phyloP scores from a whole-genome alignment of 2,797 vertebrate genomes.

The Arctocebus calabarensis region DNA sequence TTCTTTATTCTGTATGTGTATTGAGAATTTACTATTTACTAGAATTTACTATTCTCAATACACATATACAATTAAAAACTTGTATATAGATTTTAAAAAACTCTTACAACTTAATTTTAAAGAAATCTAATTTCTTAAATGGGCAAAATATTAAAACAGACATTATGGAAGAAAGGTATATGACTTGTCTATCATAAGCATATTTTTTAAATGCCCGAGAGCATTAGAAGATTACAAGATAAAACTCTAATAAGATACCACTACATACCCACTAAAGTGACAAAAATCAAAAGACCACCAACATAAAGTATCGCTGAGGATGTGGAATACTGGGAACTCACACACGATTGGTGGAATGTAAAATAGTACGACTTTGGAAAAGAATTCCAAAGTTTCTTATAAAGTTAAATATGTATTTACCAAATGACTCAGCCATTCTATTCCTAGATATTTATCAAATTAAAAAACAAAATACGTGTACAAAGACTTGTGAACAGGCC shows the following conservation, averaged over 20 bases:
- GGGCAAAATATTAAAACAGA: neutral
- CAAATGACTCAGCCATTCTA: neutral
- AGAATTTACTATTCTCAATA: neutral
- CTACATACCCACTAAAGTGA: neutral
- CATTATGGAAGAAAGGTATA: neutral
- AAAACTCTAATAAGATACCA: neutral
- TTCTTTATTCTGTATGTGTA: too few relatives aligned
- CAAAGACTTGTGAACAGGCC: neutral
- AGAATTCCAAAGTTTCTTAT: neutral
- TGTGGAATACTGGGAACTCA: neutral
- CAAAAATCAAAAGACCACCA: neutral
- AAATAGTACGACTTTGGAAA: neutral
- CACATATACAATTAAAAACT: neutral
- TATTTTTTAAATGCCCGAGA: neutral
- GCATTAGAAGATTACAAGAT: neutral
- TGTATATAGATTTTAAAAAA: neutral
- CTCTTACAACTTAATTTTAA: neutral
- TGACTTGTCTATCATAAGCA: neutral
- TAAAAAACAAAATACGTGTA: neutral
- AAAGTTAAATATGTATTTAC: neutral
- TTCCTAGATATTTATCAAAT: neutral
- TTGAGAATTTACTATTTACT: too few relatives aligned
- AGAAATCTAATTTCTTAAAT: neutral
- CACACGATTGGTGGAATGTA: neutral
- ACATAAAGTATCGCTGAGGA: neutral